These are phyloP conservation scores for Sarcophaga variegata DNA, from an alignment of 2,888 invertebrate species.

Conservation along the genomic window DNA sequence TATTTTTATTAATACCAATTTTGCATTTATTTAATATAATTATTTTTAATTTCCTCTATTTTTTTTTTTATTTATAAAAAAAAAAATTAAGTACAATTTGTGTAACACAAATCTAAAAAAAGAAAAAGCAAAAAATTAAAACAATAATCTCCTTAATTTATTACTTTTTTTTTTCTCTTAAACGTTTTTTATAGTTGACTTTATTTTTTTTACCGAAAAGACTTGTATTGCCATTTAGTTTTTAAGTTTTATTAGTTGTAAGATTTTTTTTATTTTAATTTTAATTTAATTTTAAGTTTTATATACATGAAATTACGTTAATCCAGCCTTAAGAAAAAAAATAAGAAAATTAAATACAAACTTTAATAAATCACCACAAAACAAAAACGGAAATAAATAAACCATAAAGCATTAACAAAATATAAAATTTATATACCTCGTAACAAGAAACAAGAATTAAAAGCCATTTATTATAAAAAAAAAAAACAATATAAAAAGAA, in stretches of 20 bases:
- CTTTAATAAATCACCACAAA: not conserved
- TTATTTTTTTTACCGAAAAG: slow-evolving; percentile 71
- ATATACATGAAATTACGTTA: slow-evolving; percentile 14
- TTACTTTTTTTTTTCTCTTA: not conserved
- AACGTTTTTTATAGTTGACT: slow-evolving; percentile 60
- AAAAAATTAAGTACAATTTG: slow-evolving; percentile 71
- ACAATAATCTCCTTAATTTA: slow-evolving; percentile 21
- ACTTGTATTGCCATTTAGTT: slow-evolving; percentile 67
- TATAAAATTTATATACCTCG: slow-evolving; percentile 65
- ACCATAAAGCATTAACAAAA: slow-evolving; percentile 48
- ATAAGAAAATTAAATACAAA: slow-evolving; percentile 10
- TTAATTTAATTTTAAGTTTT: slow-evolving; percentile 32
- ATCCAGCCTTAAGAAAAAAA: slow-evolving; percentile 50
- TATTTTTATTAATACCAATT: not conserved
- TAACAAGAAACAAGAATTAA: slow-evolving; percentile 51
- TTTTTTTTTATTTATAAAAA: slow-evolving; percentile 73
- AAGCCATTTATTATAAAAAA: slow-evolving; percentile 39
- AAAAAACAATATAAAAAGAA: slow-evolving; percentile 1
- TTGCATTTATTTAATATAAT: not conserved
- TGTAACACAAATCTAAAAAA: slow-evolving; percentile 61
- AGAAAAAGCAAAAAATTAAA: not conserved
- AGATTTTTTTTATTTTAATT: slow-evolving; percentile 34
- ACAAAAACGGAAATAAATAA: slow-evolving; percentile 29
- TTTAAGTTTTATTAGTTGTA: slow-evolving; percentile 51
- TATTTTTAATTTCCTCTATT: not conserved